Evolutionary conservation across 2,888 invertebrate species (phyloP), one percentile per base, ranked within the genome.

Genomic region (Yponomeuta sedellus): DNA sequence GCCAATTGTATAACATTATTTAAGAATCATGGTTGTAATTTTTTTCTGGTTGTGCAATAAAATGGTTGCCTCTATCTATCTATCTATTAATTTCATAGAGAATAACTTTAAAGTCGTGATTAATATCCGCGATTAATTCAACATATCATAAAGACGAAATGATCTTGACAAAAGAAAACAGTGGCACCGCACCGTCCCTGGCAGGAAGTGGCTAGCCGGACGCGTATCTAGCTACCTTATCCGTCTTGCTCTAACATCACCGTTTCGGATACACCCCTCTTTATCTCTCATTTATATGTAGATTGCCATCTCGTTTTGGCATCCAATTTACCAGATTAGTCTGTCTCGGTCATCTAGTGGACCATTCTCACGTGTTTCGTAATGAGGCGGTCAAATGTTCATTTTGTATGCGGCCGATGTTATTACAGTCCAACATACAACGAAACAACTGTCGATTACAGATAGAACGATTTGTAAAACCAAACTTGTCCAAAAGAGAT

Each of bases 191-290:
- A 56, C 52, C 19, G 52, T 5, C 25, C 66, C 61, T 25, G 64
- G 74, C 88, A 86, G 88, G 90, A 88, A 89, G 81, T 77, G 75
- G 67, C 77, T 75, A 71, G 82, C 85, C 89, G 88, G 88, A 88
- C 82, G 86, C 81, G 75, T 89, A 89, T 88, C 88, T 87, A 86
- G 83, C 89, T 82, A 85, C 86, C 81, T 78, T 81, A 79, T 83
- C 86, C 83, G 80, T 87, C 88, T 83, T 83, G 78, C 80, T 87
- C 85, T 78, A 78, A 81, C 78, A 77, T 77, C 80, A 78, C 80
- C 77, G 73, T 76, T 71, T 69, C 68, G 67, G 71, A 20, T 34
- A 28, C 71, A 68, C 68, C 71, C 66, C 75, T 86, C 84, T 73
- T 78, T 71, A 71, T 88, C 77, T 71, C 70, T 70, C 78, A 69